Evolutionary conservation across 2,888 invertebrate genomes (phyloP), one percentile per base, ranked within the genome.

Genomic region (Cataglyphis albicans): DNA sequence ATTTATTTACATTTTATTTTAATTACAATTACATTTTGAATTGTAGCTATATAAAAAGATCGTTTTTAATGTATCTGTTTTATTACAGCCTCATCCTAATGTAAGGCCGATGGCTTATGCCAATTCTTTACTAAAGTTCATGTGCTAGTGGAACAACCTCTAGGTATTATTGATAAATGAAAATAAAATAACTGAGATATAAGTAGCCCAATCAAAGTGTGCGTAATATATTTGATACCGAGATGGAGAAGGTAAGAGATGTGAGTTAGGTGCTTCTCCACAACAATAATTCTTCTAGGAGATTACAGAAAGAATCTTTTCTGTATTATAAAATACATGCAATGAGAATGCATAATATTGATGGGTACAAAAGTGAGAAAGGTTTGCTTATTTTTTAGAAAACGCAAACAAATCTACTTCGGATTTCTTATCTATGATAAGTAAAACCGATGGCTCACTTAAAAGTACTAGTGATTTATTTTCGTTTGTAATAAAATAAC

Each of bases 31-130:
- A 2, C 41, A 41, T 61, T 68, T 57, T 52, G 25, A 25, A 63
- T 74, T 21, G 44, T 18, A 35, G 6, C 1, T 38, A 38, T 82
- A 87, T 73, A 64, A 9, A 65, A 80, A 73, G 1, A 10, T 81
- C 4, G 35, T 35, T 29, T 35, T 18, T 10, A 52, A 12, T 52
- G 12, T 67, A n/a, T 65, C 18, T 35, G 2, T 61, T 35, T 93
- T 91, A 86, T 97, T 97, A 87, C 96, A 98, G 98, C 97, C 98
- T 93, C 99, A 99, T 96, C 99, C 99, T 25, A 97, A 99, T 95
- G 98, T 99, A 86, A 98, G 98, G 95, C 99, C 99, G 85, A 99
- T 99, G 99, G 98, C 98, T 87, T 99, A 99, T 95, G 99, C 99
- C 91, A 98, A 97, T 95, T 97, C 97, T 81, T 95, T 98, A 94